Evolutionary conservation across 2,797 vertebrate species (phyloP).

Genomic region (Valencia hispanica): DNA sequence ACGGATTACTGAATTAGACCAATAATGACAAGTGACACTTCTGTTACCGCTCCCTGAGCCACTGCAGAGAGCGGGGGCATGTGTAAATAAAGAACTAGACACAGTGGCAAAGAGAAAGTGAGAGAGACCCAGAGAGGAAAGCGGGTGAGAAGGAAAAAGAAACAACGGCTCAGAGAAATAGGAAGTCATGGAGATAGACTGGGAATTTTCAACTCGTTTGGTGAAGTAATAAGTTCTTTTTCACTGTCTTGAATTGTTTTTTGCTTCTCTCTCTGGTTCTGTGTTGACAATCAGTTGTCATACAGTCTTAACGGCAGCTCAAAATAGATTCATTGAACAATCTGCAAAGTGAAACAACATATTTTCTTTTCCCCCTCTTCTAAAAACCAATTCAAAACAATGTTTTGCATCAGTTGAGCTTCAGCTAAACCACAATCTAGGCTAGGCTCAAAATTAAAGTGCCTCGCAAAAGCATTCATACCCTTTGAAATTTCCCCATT

Average conservation of each 20-base stretch:
- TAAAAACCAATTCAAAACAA: conserved; percentile 1
- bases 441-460: neutral
- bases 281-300: conserved; percentile 33
- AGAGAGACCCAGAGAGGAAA: conserved; percentile 31
- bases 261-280: conserved; percentile 18
- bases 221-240: conserved; percentile 66
- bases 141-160: conserved; percentile 38
- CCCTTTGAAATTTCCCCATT: neutral
- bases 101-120: conserved; percentile 54
- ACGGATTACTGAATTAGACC: conserved; percentile 88
- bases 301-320: conserved; percentile 10
- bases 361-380: neutral
- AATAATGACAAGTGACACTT: conserved; percentile 90
- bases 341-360: conserved; percentile 9
- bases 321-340: conserved; percentile 19
- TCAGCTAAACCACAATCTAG: neutral
- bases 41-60: conserved; percentile 87
- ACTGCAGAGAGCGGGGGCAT: conserved; percentile 78
- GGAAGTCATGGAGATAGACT: conserved; percentile 70
- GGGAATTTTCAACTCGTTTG: conserved; percentile 60
- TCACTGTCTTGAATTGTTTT: conserved; percentile 32
- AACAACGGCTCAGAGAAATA: conserved; percentile 53
- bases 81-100: conserved; percentile 82
- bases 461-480: neutral
- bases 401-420: neutral